These are phyloP conservation scores for Agrotis exclamationis DNA, from an alignment of 2,888 invertebrate species.

Conservation along the genomic window DNA sequence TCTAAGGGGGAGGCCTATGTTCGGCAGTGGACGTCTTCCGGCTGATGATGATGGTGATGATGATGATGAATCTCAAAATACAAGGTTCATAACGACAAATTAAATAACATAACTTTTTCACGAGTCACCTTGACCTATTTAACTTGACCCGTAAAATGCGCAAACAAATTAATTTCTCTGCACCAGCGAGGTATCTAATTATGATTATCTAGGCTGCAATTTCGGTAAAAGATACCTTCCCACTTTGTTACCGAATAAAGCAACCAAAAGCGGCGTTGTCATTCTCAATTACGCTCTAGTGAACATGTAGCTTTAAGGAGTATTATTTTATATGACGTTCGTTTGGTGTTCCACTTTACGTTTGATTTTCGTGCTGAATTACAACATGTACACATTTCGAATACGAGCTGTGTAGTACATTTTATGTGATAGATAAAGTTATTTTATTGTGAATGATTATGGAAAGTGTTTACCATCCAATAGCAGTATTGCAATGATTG, in stretches of 20 bases:
- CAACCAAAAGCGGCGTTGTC: conserved; percentile 10
- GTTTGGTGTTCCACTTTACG: not conserved
- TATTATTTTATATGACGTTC: conserved; percentile 15
- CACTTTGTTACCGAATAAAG: not conserved
- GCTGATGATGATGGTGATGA: too few species aligned
- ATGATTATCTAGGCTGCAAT: conserved; percentile 27
- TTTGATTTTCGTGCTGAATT: not conserved
- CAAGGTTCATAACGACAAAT: not conserved
- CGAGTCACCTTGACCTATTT: not conserved
- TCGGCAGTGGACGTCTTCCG: too few species aligned
- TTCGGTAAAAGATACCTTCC: conserved; percentile 21
- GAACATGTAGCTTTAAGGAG: not conserved
- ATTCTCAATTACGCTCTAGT: conserved; percentile 22
- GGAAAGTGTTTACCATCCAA: not conserved
- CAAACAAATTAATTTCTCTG: conserved; percentile 28
- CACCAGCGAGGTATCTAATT: conserved; percentile 21
- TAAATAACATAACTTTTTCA: not conserved
- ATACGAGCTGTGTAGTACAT: too few species aligned
- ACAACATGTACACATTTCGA: not conserved
- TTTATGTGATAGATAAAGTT: too few species aligned
- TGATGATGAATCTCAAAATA: conserved; percentile 6
- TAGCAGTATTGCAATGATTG: too few species aligned
- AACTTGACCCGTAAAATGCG: not conserved
- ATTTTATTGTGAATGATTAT: not conserved
- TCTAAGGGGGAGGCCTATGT: too few species aligned